Base-by-base conservation (phyloP, 2,797 vertebrate genomes). In the Rhabdomys pumilio region DNA sequence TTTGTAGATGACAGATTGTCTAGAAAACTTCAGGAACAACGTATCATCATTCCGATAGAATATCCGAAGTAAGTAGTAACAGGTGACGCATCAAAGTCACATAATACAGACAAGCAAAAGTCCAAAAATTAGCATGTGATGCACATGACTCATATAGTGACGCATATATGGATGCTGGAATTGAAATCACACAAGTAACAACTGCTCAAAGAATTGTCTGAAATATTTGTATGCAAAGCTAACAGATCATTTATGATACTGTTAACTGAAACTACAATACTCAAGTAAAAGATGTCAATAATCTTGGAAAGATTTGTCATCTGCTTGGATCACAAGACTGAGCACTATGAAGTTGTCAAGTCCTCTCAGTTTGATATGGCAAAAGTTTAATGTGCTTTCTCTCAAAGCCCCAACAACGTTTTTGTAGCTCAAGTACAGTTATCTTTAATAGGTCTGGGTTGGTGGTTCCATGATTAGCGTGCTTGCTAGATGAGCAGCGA, bases 21-120 rank as follows among this genome's bases (percentile, higher is more conserved):
- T 20, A 41, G 50, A 89, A 89, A 95, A 85, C 20, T 6, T 17
- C 65, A 93, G 84, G 50, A 89, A 89, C 61, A 73, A 80, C 8
- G 34, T 44, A 90, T 47, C 4, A 73, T 34, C 7, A 50, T n/a
- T 57, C 34, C 61, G 55, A 26, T 41, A 83, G 13, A 83, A 31
- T 17, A 65, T 4, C 2, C 55, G 17, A 53, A 53, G 29, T 14
- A 75, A 53, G 29, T 22, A 75, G 59, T 55, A 83, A 19, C 57
- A 75, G 72, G 17, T 47, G 29, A 50, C 14, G 53, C 47, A 89
- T n/a, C 44, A 94, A 93, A 79, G 61, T 75, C 85, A 34, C 8
- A 12, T 19, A 38, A 50, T 38, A 34, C 41, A 41, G 65, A 81
- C 15, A 31, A 5, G 31, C 1, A 59, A 63, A 93, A 84, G 47